A percentile compares a stretch with the other conserved stretches of the same genome.
phyloP scores from a whole-genome alignment of 2,888 invertebrate genomes.

The Eupithecia abbreviata region DNA sequence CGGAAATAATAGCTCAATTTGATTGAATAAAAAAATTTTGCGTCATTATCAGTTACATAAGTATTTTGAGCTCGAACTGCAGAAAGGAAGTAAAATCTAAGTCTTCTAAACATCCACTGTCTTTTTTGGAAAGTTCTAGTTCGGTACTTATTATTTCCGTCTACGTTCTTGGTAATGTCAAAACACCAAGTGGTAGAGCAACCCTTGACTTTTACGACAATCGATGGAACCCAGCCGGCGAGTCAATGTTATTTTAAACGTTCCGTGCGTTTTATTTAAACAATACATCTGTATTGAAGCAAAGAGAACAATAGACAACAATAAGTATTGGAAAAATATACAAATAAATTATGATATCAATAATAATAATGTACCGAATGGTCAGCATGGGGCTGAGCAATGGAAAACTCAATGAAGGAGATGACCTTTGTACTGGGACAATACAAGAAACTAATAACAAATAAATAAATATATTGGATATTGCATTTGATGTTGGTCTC shows the following conservation, averaged over 20 bases:
- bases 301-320: conserved; percentile 30
- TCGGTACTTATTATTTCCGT: background rate
- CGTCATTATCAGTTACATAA: background rate
- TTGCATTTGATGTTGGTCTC: background rate
- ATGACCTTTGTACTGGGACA: background rate
- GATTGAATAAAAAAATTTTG: background rate
- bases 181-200: conserved; percentile 6
- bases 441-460: background rate
- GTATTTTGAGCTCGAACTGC: background rate
- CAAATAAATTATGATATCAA: conserved; percentile 28
- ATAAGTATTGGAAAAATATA: conserved; percentile 24
- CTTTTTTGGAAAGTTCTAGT: background rate
- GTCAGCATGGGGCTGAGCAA: background rate
- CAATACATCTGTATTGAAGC: conserved; percentile 29
- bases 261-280: conserved; percentile 26
- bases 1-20: background rate
- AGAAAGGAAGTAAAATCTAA: background rate
- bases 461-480: background rate
- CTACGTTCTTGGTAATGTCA: background rate
- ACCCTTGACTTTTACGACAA: conserved; percentile 11
- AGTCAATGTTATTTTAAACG: conserved; percentile 15
- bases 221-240: conserved; percentile 12
- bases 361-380: conserved; percentile 11
- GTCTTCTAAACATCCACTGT: background rate
- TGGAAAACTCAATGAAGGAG: background rate